phyloP scores from a whole-genome alignment of 2,888 invertebrate species.

The Hermaeophaga mercurialis region DNA sequence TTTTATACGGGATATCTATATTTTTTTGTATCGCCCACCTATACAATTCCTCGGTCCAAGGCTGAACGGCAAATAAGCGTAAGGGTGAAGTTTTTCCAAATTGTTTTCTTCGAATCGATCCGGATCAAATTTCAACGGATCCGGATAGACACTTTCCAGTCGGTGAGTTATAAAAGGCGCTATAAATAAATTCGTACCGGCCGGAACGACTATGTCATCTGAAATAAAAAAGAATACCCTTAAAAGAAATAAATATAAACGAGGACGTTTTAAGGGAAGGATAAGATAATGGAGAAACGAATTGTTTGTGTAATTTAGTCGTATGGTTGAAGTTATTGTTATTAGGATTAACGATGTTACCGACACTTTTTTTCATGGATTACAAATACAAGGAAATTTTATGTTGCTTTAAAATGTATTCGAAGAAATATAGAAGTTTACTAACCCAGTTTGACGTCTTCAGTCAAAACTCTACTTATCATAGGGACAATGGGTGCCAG shows the following conservation, averaged over 20 bases:
- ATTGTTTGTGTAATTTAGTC: background rate
- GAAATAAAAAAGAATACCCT: constrained; percentile 26
- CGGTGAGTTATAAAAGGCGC: constrained; percentile 64
- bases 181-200: constrained; percentile 62
- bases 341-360: no score
- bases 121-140: constrained; percentile 64
- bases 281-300: background rate
- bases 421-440: constrained; percentile 10
- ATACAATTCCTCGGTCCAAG: constrained; percentile 65
- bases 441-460: constrained; percentile 65
- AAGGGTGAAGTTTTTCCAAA: constrained; percentile 61
- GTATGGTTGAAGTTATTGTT: background rate
- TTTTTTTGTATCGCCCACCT: no score
- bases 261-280: background rate
- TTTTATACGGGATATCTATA: background rate
- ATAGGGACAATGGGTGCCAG: constrained; percentile 72
- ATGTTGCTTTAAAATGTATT: background rate
- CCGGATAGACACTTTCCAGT: constrained; percentile 61
- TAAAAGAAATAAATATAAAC: no score
- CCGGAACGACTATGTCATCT: constrained; percentile 60
- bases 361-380: background rate
- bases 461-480: constrained; percentile 64
- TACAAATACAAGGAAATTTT: background rate
- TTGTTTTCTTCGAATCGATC: constrained; percentile 63
- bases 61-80: constrained; percentile 65